Conservation (phyloP, 2,113 vertebrate genomes). For the Malurus cyaneus region DNA sequence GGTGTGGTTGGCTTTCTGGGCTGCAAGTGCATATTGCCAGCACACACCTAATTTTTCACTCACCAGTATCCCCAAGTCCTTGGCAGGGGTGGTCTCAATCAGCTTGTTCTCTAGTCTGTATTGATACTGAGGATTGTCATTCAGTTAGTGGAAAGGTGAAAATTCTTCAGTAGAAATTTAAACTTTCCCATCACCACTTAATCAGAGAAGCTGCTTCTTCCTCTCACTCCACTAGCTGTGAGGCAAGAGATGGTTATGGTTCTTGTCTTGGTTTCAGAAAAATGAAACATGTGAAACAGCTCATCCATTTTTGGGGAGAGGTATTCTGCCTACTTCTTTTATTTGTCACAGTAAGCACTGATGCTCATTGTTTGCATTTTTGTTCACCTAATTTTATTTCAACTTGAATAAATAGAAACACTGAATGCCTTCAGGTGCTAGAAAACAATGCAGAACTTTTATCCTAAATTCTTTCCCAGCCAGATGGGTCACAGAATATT, state of each 20-base stretch:
- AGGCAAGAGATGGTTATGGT: neutral
- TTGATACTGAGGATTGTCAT: neutral
- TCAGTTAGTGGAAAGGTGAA: neutral
- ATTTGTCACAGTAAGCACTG: neutral
- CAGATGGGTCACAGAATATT: neutral
- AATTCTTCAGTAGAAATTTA: neutral
- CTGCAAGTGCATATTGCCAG: accelerated
- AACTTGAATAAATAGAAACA: neutral
- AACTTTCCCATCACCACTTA: neutral
- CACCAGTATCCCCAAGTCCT: neutral
- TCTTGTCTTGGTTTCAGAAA: neutral
- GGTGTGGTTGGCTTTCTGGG: accelerated
- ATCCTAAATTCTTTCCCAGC: neutral
- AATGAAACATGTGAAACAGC: neutral
- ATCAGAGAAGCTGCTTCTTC: neutral
- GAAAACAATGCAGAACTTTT: neutral
- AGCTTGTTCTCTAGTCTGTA: neutral
- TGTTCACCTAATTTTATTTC: neutral
- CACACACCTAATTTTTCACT: accelerated
- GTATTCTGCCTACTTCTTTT: neutral
- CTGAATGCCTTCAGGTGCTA: neutral
- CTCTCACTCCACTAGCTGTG: neutral
- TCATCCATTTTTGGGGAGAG: neutral
- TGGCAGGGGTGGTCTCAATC: neutral
- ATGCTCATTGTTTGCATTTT: neutral